Base-by-base conservation (phyloP, 1,140 invertebrate species). In the Saxidomus purpurata region DNA sequence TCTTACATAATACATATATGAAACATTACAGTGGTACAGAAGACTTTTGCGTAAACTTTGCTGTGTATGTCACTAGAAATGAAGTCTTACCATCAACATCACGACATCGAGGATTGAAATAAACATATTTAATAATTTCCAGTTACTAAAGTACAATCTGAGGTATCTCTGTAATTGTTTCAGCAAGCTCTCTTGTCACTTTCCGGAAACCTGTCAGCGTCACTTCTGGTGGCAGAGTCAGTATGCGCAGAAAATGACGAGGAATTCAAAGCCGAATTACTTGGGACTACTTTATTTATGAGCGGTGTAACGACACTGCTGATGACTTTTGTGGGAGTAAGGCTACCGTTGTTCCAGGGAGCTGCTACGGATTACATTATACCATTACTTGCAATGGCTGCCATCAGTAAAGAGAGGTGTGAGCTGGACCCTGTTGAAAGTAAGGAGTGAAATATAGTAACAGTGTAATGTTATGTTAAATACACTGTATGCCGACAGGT, bases 281-380 rank as follows among this genome's bases (percentile, higher is more conserved):
- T 92, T 0, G 89, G 91, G 36, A 88, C 91, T 6, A 92, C 90
- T 47, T 80, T 93, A 63, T 87, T 93, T 17, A 91, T 93, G 90
- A 85, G 83, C 25, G 92, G 92, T 8, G 13, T 93, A 15, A 89
- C 92, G 28, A 92, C 92, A 1, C 91, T 93, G 47, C 59, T 90
- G 13, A 89, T 92, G 85, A 74, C 31, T 6, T 55, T 86, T 55
- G 4, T 86, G 9, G 83, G 83, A 25, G 31, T 28, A 22, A 47
- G 92, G 71, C 85, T 93, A 22, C 93, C 93, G n/a, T 76, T 93
- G n/a, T 93, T 90, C 63, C 93, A 93, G 77, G 93, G 93, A 15
- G 89, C 92, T 8, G 77, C 87, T 25, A 28, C 81, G 17, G 74
- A 87, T 11, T 93, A 93, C 76, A 88, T 93, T 11, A 88, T 93